phyloP scores from a whole-genome alignment of 2,797 vertebrate species.

The Cossypha dichroa region DNA sequence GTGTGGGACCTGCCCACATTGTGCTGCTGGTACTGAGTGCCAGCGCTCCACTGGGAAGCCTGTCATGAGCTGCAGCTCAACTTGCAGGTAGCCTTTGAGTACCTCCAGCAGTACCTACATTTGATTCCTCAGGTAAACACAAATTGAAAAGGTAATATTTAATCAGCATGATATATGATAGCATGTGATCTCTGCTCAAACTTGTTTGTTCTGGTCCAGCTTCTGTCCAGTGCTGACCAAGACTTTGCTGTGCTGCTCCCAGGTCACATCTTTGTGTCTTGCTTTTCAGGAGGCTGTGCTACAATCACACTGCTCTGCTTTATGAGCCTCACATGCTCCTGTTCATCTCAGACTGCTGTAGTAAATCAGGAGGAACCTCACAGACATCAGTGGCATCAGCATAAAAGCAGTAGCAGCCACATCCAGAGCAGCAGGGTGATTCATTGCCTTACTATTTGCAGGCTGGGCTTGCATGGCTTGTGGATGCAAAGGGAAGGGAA shows the following conservation, averaged over 20 bases:
- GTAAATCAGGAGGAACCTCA: background rate
- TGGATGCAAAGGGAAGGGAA: background rate
- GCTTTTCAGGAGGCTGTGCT: background rate
- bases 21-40: background rate
- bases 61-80: background rate
- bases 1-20: background rate
- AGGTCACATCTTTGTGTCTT: background rate
- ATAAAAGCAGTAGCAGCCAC: background rate
- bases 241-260: background rate
- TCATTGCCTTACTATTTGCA: background rate
- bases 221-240: accelerated
- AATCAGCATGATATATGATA: background rate
- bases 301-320: background rate
- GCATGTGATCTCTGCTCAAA: accelerated
- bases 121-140: background rate
- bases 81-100: background rate
- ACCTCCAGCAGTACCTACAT: background rate
- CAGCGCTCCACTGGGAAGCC: background rate
- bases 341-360: background rate
- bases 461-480: background rate
- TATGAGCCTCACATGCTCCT: accelerated
- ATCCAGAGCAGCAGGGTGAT: background rate
- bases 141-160: background rate
- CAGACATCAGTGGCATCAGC: background rate
- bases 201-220: background rate